phyloP scores from a whole-genome alignment of 2,113 vertebrate species.

The Taxidea taxus region DNA sequence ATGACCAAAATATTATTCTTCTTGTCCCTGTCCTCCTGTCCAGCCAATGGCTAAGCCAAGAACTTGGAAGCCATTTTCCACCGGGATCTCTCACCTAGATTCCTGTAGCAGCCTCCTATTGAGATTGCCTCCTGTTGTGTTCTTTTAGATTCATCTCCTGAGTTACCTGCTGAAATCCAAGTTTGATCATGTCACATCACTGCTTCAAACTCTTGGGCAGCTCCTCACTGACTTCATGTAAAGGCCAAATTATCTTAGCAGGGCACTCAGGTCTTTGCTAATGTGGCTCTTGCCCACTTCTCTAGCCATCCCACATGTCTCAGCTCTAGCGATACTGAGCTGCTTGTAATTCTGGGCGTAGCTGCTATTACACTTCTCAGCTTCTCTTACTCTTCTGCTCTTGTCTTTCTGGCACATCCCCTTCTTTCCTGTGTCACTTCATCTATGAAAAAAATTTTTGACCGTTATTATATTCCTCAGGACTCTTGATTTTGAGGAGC shows the following conservation, averaged over 20 bases:
- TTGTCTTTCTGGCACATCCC: not conserved
- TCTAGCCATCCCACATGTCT: fast-evolving
- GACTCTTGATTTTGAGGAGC: not conserved
- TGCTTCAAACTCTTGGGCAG: not conserved
- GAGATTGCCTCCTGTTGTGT: not conserved
- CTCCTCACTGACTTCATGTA: not conserved
- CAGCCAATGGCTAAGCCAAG: not conserved
- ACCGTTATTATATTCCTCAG: not conserved
- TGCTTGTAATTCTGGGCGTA: not conserved
- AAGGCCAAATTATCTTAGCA: not conserved
- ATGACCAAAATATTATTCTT: not conserved
- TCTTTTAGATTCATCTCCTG: not conserved
- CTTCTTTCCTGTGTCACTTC: not conserved
- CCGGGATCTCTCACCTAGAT: not conserved
- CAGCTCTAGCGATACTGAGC: not conserved
- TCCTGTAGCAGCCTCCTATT: not conserved
- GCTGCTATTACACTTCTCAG: not conserved
- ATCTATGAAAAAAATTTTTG: not conserved
- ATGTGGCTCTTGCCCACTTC: not conserved
- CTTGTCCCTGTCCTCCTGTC: not conserved
- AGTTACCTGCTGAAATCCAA: not conserved
- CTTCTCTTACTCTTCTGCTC: not conserved
- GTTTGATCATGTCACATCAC: not conserved
- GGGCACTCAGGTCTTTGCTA: not conserved
- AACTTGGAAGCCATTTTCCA: not conserved